Percentiles rank a stretch among this genome's conserved stretches.
Conservation (phyloP, 35 echinoderm and acorn worm genomes). For the Ophiothrix spiculata region DNA sequence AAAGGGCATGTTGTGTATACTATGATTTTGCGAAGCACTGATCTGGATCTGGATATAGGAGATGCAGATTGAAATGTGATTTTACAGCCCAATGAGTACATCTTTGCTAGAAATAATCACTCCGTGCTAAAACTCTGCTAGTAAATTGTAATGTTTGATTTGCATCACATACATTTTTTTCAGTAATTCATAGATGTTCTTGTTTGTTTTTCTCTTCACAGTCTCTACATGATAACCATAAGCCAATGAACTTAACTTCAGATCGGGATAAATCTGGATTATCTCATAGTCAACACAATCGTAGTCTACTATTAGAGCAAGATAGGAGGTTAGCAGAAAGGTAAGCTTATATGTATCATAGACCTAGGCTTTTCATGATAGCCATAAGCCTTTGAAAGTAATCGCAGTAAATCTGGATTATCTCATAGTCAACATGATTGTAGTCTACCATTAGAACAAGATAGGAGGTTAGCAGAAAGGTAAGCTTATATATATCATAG, state of each 20-base stretch:
- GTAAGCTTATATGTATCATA: no score
- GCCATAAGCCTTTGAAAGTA: neutral
- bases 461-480: conserved; percentile 65
- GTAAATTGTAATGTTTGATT: no score
- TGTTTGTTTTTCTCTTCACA: neutral
- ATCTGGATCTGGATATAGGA: no score
- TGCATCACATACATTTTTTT: no score
- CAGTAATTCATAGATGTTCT: neutral
- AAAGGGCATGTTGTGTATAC: no score
- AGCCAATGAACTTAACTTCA: neutral
- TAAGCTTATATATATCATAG: no score
- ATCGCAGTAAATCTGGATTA: neutral
- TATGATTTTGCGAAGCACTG: no score
- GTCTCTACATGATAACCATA: neutral
- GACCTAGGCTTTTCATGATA: neutral
- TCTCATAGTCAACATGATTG: conserved; percentile 51
- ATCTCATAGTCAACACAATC: conserved; percentile 38
- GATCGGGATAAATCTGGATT: conserved; percentile 20
- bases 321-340: conserved; percentile 65
- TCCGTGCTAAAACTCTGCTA: no score
- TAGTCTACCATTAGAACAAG: conserved; percentile 60
- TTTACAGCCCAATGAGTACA: no score
- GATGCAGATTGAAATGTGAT: no score
- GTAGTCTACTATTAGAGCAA: conserved; percentile 61
- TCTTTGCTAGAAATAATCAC: no score